Conservation (phyloP, 2,113 vertebrate genomes). For the Neotoma lepida region DNA sequence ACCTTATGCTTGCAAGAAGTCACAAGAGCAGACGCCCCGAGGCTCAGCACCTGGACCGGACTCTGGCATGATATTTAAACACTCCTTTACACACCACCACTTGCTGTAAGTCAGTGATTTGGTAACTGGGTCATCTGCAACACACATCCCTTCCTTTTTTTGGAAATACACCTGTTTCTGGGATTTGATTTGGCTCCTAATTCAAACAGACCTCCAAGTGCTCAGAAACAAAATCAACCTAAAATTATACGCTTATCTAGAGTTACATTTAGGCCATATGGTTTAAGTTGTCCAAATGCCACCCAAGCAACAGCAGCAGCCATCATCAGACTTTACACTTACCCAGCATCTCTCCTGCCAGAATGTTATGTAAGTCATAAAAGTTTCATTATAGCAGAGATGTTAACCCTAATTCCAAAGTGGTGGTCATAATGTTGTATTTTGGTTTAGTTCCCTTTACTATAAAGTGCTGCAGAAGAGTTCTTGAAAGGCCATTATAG, state of each 20-base stretch:
- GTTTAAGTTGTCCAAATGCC: constrained; percentile 80
- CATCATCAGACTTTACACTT: constrained; percentile 70
- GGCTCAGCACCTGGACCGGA: constrained; percentile 27
- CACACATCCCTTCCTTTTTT: constrained; percentile 73
- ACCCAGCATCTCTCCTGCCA: constrained; percentile 71
- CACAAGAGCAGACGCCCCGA: constrained; percentile 49
- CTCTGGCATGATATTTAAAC: constrained; percentile 55
- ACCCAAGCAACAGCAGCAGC: constrained; percentile 74
- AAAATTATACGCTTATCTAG: constrained; percentile 80
- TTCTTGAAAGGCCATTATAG: background rate
- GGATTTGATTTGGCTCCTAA: constrained; percentile 77
- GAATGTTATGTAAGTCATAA: constrained; percentile 72
- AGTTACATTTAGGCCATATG: constrained; percentile 78
- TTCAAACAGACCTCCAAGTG: constrained; percentile 78
- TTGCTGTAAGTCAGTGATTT: constrained; percentile 68
- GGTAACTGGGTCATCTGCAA: constrained; percentile 76
- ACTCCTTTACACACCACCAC: constrained; percentile 51
- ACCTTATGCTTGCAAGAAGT: background rate
- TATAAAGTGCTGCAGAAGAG: background rate
- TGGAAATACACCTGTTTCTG: constrained; percentile 80
- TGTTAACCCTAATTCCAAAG: constrained; percentile 67
- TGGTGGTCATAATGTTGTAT: constrained; percentile 31
- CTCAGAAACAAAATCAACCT: constrained; percentile 79
- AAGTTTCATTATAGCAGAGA: constrained; percentile 69
- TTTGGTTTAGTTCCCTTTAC: constrained; percentile 6